Base-by-base conservation (phyloP, 1,140 invertebrate species). In the Chironomus tepperi region DNA sequence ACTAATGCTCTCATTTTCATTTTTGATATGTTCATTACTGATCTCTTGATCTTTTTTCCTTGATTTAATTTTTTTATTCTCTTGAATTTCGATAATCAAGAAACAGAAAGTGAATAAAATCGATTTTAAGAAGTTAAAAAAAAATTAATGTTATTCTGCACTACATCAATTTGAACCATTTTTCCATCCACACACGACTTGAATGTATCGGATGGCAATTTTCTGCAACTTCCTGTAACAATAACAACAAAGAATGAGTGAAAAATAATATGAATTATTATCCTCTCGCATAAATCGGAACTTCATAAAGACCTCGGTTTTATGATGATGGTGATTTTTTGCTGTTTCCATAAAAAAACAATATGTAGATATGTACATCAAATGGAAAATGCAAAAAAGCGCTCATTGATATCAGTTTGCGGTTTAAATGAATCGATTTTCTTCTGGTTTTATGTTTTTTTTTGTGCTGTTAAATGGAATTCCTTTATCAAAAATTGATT, bases 301-400 rank as follows among this genome's bases (percentile, higher is more conserved):
- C 47, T 57, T 57, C 47, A 57, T 57, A 57, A 57, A 57, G 47
- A 57, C n/a, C n/a, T 57, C 47, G 47, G 12, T 57, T 57, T 57
- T 57, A 57, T 57, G 47, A n/a, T 57, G 43, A 34, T 34, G 24
- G 24, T 34, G 24, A 34, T 34, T 34, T 34, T 34, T 34, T 34
- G 24, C 5, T 34, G 24, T 34, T 34, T 34, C 24, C 24, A 34
- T 34, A 34, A 34, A 34, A 34, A 34, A 34, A 34, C 24, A 34
- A 34, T 34, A 34, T 34, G 24, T 34, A 34, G 24, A 34, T 34
- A 5, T 34, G 43, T 47, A 47, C 43, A 47, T 47, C 43, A 47
- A 47, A 47, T 34, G 24, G 24, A 34, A 34, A 34, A 34, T 34
- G 24, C 24, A 34, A 34, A 34, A 34, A 34, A 34, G 24, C 24